Percentiles rank a stretch among this genome's conserved stretches.
Conservation (phyloP, 2,113 vertebrate species). For the Asarcornis scutulata region DNA sequence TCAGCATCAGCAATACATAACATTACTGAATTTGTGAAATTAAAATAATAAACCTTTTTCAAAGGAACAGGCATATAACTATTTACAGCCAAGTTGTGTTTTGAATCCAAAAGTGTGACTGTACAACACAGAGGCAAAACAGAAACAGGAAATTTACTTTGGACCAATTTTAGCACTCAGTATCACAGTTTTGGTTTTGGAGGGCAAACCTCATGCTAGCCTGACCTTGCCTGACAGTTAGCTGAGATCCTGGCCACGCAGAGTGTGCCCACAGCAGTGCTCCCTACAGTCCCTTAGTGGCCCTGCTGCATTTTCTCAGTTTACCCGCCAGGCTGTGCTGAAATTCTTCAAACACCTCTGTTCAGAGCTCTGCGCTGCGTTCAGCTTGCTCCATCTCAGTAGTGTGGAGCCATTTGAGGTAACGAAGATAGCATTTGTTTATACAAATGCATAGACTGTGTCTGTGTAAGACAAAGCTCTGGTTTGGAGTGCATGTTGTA, state of each 20-base stretch:
- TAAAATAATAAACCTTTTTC: background rate
- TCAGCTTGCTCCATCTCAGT: background rate
- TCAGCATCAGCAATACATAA: background rate
- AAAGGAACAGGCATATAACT: background rate
- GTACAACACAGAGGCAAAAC: background rate
- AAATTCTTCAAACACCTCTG: constrained; percentile 22
- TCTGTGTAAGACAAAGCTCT: background rate
- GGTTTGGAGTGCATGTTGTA: background rate
- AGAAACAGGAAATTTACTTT: background rate
- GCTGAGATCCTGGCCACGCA: background rate
- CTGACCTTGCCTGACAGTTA: background rate
- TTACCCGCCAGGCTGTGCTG: constrained; percentile 72
- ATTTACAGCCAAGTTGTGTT: background rate
- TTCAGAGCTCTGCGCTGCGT: background rate
- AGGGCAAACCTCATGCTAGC: background rate
- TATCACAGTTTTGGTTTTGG: background rate
- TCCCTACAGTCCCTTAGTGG: background rate
- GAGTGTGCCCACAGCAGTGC: background rate
- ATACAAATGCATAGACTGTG: background rate
- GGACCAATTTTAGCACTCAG: background rate
- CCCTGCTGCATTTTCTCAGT: background rate
- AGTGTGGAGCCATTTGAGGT: background rate
- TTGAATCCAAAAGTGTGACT: background rate
- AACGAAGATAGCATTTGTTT: background rate
- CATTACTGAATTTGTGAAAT: background rate